phyloP scores from a whole-genome alignment of 2,888 invertebrate genomes.

The Linyphia triangularis region DNA sequence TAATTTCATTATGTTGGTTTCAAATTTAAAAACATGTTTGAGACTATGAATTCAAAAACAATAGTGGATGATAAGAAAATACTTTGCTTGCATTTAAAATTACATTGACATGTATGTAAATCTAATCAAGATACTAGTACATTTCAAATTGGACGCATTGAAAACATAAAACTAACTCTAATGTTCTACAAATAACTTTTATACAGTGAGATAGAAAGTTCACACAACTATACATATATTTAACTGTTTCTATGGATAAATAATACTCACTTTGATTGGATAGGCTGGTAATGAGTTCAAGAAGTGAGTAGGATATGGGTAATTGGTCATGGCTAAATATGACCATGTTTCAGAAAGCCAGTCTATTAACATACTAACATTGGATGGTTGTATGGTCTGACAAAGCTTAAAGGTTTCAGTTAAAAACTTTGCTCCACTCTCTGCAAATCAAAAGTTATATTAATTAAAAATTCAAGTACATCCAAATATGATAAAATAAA shows the following conservation, averaged over 20 bases:
- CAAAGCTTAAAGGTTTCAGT: slow-evolving; percentile 89
- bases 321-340: slow-evolving; percentile 95
- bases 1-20: neutral
- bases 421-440: slow-evolving; percentile 86
- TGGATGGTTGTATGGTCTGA: slow-evolving; percentile 83
- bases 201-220: neutral
- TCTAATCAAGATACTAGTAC: too few relatives aligned
- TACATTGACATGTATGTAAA: too few relatives aligned
- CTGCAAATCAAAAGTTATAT: slow-evolving; percentile 79
- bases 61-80: too few relatives aligned
- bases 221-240: neutral
- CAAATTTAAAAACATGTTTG: neutral
- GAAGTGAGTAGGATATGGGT: slow-evolving; percentile 93
- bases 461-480: too few relatives aligned
- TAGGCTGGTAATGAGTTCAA: slow-evolving; percentile 83
- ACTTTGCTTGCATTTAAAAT: neutral
- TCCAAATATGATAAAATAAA: too few relatives aligned
- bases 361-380: slow-evolving; percentile 83
- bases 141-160: too few relatives aligned
- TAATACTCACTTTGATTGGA: slow-evolving; percentile 76
- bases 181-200: neutral
- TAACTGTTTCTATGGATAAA: neutral
- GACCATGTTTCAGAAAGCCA: slow-evolving; percentile 88
- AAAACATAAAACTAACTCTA: neutral
- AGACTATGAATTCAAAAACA: neutral